Conservation (phyloP, 30 jellyfish, hydroid and myxozoan species). For the Sanderia malayensis region DNA sequence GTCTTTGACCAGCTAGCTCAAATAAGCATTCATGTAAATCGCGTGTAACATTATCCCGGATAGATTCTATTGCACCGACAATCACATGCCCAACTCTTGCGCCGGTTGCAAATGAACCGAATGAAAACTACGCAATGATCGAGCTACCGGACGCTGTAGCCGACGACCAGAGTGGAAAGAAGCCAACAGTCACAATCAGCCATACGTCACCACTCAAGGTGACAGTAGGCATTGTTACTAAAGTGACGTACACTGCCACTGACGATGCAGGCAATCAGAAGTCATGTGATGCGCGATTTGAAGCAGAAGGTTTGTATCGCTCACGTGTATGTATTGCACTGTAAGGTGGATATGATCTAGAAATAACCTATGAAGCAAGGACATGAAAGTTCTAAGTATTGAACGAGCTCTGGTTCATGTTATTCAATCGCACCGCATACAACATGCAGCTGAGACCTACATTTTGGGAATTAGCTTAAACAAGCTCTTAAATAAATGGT, state of each 20-base stretch:
- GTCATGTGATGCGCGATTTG: slow-evolving; percentile 40
- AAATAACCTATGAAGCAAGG: too few species aligned
- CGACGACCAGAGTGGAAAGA: slow-evolving; percentile 69
- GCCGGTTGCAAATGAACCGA: slow-evolving; percentile 49
- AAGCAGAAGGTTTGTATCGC: slow-evolving; percentile 66
- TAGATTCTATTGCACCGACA: slow-evolving; percentile 70
- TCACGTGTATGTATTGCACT: too few species aligned
- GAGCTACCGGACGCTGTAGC: slow-evolving; percentile 83
- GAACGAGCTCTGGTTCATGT: too few species aligned
- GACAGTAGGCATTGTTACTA: slow-evolving; percentile 41
- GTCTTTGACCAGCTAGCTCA: too few species aligned
- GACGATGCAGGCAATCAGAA: slow-evolving; percentile 78
- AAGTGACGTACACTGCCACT: slow-evolving; percentile 75
- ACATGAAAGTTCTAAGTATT: too few species aligned
- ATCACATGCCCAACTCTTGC: slow-evolving; percentile 61
- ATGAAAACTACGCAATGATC: slow-evolving; percentile 50
- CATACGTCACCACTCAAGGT: slow-evolving; percentile 76
- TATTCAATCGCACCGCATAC: too few species aligned
- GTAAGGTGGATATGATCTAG: too few species aligned
- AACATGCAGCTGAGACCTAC: too few species aligned
- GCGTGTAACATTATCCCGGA: too few species aligned
- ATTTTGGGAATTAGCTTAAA: too few species aligned
- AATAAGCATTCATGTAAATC: too few species aligned
- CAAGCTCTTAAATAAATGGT: too few species aligned
- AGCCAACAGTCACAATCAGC: slow-evolving; percentile 38